Percentiles rank a stretch among this genome's conserved stretches.
Conservation (phyloP, 1,140 invertebrate genomes). For the Plutomurus gul region DNA sequence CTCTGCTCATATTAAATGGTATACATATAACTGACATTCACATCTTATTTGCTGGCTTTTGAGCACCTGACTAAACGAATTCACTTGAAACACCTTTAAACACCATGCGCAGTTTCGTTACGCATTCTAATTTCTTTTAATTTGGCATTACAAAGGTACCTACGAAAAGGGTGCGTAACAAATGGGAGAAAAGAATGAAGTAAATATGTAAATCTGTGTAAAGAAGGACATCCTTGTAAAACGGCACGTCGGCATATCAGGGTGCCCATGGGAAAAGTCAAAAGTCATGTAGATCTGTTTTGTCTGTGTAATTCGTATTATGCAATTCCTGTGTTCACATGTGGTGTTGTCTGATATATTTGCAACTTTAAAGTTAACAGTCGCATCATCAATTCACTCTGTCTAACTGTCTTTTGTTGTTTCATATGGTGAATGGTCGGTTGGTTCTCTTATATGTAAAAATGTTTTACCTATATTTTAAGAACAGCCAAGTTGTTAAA, state of each 20-base stretch:
- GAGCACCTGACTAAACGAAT: no score
- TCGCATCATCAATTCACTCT: no score
- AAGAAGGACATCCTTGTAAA: neutral
- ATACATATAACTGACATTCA: no score
- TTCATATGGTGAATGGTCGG: no score
- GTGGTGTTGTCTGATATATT: neutral
- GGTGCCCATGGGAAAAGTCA: conserved; percentile 3
- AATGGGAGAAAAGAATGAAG: neutral
- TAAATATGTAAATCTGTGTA: neutral
- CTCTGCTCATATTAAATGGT: no score
- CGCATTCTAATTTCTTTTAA: conserved; percentile 3
- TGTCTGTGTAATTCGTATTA: neutral
- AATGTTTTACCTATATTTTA: no score
- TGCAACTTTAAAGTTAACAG: no score
- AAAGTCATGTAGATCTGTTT: neutral
- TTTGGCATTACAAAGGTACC: neutral
- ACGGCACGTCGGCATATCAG: neutral
- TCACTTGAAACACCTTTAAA: no score
- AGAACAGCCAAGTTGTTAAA: no score
- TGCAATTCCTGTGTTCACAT: neutral
- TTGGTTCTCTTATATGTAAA: no score
- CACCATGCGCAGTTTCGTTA: neutral
- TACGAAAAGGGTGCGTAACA: conserved; percentile 3
- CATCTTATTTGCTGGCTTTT: no score
- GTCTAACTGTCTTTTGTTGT: no score